Conservation (phyloP, 2,888 invertebrate genomes). For the Folsomia manolachei region DNA sequence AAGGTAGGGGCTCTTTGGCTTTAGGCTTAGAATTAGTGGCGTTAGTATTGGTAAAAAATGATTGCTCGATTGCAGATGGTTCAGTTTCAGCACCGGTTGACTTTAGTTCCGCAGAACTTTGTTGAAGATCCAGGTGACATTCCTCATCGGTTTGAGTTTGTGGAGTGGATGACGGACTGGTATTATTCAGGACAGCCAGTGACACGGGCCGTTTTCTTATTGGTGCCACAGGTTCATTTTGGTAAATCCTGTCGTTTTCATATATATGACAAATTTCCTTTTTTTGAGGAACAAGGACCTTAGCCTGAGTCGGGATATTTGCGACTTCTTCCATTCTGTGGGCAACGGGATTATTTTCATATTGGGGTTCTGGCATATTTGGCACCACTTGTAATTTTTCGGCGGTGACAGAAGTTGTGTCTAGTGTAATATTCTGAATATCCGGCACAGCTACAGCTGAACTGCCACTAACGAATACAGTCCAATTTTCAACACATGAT, state of each 20-base stretch:
- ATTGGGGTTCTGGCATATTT: conserved; percentile 21
- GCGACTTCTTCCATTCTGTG: conserved; percentile 17
- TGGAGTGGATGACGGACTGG: not conserved
- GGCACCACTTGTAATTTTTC: conserved; percentile 9
- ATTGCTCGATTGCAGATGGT: not conserved
- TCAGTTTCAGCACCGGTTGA: not conserved
- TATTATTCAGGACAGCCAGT: not conserved
- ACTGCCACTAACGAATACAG: conserved; percentile 11
- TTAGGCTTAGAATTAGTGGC: not conserved
- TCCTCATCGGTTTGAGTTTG: not conserved
- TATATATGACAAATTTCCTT: conserved; percentile 34
- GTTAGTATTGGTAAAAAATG: not conserved
- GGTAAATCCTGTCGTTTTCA: conserved; percentile 44
- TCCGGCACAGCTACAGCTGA: not conserved
- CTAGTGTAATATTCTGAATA: not conserved
- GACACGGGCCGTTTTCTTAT: not conserved
- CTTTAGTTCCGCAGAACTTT: not conserved
- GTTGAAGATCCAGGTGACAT: not conserved
- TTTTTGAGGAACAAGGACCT: not conserved
- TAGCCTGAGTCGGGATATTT: not conserved
- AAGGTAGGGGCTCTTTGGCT: conserved; percentile 5
- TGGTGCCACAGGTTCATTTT: conserved; percentile 36
- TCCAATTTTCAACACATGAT: too few relatives aligned
- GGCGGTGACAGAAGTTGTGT: not conserved
- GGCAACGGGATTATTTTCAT: conserved; percentile 31